Conservation (phyloP, 2,888 invertebrate genomes). For the Drosophila anomelani region DNA sequence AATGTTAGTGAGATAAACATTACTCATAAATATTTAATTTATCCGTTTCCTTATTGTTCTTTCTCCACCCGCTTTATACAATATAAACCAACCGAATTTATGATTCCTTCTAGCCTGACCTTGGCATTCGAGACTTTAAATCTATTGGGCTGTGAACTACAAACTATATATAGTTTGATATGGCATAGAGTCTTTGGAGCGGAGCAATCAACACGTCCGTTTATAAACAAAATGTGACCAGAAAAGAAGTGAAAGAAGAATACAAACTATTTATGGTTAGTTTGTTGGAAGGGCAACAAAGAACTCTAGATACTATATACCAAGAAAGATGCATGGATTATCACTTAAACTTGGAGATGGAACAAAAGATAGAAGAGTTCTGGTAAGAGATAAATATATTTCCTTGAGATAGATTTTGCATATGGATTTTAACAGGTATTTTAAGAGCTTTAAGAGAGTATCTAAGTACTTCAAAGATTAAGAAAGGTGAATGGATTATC, state of each 20-base stretch:
- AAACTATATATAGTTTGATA: constrained; percentile 22
- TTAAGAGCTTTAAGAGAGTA: neutral
- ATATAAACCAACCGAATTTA: constrained; percentile 45
- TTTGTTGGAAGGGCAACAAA: constrained; percentile 3
- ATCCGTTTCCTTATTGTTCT: neutral
- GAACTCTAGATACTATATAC: neutral
- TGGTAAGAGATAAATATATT: neutral
- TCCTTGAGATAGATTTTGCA: neutral
- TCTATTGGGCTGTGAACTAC: constrained; percentile 27
- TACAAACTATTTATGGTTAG: constrained; percentile 22
- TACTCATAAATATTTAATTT: neutral
- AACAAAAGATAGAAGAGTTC: neutral
- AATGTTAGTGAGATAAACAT: neutral
- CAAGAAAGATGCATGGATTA: neutral
- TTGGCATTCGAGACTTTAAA: constrained; percentile 65
- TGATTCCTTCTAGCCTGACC: constrained; percentile 48
- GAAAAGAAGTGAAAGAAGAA: constrained; percentile 34
- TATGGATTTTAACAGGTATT: too few species aligned
- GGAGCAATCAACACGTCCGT: constrained; percentile 38
- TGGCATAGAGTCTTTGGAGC: constrained; percentile 16
- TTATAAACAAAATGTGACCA: constrained; percentile 48
- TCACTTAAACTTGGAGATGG: neutral
- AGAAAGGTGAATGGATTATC: too few species aligned
- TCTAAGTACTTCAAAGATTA: neutral
- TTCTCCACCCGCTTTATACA: neutral